A percentile compares a stretch with the other conserved stretches of the same genome.
Conservation (phyloP, 2,888 invertebrate genomes). For the Pinctada fucata region DNA sequence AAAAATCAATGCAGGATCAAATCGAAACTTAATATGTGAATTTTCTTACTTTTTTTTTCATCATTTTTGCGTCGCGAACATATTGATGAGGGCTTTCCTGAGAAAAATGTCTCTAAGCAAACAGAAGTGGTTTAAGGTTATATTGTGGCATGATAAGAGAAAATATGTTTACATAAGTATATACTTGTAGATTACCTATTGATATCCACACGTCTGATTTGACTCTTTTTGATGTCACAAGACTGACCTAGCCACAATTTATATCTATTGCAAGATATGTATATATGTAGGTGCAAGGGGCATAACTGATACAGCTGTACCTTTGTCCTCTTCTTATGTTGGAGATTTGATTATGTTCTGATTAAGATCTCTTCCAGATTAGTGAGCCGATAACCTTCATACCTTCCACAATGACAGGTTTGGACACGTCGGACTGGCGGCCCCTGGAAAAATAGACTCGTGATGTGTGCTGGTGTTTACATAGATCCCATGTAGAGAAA, state of each 20-base stretch:
- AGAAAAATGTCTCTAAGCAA: not conserved
- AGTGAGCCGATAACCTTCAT: too few species aligned
- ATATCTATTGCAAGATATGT: not conserved
- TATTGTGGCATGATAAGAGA: not conserved
- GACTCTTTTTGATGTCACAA: not conserved
- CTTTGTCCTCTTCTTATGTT: not conserved
- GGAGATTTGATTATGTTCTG: not conserved
- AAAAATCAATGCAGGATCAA: not conserved
- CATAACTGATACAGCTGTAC: not conserved
- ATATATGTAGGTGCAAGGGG: not conserved
- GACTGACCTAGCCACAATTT: not conserved
- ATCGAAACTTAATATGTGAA: too few species aligned
- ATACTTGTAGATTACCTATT: not conserved
- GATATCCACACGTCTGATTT: not conserved
- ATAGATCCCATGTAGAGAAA: not conserved
- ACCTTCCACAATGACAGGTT: too few species aligned
- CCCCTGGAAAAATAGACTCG: not conserved
- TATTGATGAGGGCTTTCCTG: not conserved
- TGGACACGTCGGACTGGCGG: too few species aligned
- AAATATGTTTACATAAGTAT: not conserved
- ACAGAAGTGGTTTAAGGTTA: not conserved
- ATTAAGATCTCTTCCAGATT: too few species aligned
- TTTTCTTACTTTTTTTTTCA: too few species aligned
- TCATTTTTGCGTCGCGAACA: too few species aligned
- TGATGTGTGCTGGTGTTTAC: not conserved